Conservation (phyloP, 2,797 vertebrate genomes). For the Percopsis omiscomaycus region DNA sequence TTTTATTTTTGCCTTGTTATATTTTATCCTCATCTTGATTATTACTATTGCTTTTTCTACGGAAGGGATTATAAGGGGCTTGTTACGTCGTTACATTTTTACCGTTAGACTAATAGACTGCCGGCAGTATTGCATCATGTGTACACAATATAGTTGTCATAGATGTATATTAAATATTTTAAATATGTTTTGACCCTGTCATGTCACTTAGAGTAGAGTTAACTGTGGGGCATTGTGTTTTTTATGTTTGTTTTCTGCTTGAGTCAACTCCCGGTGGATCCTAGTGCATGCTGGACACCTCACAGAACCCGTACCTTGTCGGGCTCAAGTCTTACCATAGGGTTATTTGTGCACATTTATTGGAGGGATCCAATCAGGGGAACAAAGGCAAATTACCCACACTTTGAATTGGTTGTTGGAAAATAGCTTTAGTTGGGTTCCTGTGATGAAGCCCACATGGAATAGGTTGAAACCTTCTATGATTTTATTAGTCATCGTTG, state of each 20-base stretch:
- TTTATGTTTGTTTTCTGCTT: not conserved
- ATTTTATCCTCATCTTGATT: conserved; percentile 15
- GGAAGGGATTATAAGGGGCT: conserved; percentile 89
- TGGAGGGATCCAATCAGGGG: not conserved
- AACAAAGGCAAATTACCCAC: not conserved
- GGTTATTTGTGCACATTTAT: not conserved
- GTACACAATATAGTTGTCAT: conserved; percentile 92
- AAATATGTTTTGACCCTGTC: conserved; percentile 84
- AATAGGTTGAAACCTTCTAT: not conserved
- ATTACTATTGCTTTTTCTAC: conserved; percentile 57
- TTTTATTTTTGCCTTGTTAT: conserved; percentile 41
- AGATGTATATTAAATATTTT: conserved; percentile 89
- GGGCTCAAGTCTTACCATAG: not conserved
- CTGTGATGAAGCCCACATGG: not conserved
- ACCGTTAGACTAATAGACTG: conserved; percentile 90
- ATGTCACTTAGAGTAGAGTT: conserved; percentile 80
- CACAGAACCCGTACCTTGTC: not conserved
- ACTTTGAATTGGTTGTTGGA: not conserved
- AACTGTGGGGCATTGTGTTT: conserved; percentile 80
- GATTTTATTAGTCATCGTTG: not conserved
- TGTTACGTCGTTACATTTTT: conserved; percentile 71
- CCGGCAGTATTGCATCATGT: conserved; percentile 96
- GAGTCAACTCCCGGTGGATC: not conserved
- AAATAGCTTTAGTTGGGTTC: not conserved
- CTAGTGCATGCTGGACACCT: too few species aligned